These are phyloP conservation scores for Steinernema khuongi DNA, from an alignment of 1,140 invertebrate species.

Conservation along the genomic window DNA sequence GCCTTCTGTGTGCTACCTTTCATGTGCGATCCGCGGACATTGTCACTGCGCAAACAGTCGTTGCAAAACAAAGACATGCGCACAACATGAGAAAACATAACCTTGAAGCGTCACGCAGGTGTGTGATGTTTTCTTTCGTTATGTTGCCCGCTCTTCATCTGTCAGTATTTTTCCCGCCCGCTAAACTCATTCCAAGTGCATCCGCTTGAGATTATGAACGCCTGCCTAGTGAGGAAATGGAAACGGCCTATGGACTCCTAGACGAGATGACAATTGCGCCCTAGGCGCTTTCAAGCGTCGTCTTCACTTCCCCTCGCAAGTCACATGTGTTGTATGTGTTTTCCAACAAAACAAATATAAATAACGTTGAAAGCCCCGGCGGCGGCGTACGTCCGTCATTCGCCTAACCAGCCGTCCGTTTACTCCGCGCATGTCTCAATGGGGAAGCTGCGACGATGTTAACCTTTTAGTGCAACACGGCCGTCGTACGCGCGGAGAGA, in stretches of 20 bases:
- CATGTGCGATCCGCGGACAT: not conserved
- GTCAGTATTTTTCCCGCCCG: not conserved
- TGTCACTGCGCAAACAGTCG: slow-evolving; percentile 1
- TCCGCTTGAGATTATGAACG: no score
- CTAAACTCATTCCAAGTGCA: no score
- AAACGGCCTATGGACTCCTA: no score
- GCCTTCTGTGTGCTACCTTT: not conserved
- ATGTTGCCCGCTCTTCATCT: not conserved
- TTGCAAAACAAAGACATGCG: not conserved
- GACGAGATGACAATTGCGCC: not conserved
- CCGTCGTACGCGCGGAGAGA: not conserved
- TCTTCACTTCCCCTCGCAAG: not conserved
- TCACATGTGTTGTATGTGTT: slow-evolving; percentile 17
- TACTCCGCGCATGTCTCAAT: not conserved
- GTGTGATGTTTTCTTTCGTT: slow-evolving; percentile 3
- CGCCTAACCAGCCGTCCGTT: not conserved
- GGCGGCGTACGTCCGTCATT: no score
- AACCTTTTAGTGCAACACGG: slow-evolving; percentile 13
- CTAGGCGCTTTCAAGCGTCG: not conserved
- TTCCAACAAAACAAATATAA: slow-evolving; percentile 9
- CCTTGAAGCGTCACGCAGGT: not conserved
- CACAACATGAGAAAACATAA: not conserved
- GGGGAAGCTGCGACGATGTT: not conserved
- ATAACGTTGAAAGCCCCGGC: no score
- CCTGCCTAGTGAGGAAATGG: not conserved